Evolutionary conservation across 2,888 invertebrate species (phyloP).

Genomic region (Tipula lateralis): DNA sequence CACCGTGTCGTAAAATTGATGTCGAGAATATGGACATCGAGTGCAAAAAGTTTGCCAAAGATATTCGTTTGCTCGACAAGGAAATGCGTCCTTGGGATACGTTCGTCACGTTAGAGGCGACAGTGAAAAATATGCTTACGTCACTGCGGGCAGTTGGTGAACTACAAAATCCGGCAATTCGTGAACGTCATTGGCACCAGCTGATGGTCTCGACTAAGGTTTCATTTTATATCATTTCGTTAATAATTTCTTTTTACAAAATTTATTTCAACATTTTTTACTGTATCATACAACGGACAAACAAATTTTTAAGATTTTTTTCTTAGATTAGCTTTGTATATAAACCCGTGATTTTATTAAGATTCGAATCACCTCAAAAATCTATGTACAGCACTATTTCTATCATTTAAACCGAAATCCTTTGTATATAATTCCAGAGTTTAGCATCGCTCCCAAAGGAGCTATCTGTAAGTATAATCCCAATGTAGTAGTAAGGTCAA

Average conservation of each 20-base stretch:
- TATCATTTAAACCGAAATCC: slow-evolving; percentile 43
- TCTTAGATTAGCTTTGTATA: neutral
- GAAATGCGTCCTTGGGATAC: slow-evolving; percentile 95
- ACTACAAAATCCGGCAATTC: slow-evolving; percentile 91
- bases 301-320: neutral
- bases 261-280: neutral
- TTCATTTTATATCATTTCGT: slow-evolving; percentile 37
- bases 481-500: neutral
- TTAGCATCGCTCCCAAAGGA: slow-evolving; percentile 75
- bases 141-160: slow-evolving; percentile 92
- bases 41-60: slow-evolving; percentile 96
- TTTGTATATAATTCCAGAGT: slow-evolving; percentile 60
- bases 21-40: slow-evolving; percentile 99
- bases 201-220: slow-evolving; percentile 95
- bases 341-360: neutral
- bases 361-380: neutral
- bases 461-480: slow-evolving; percentile 63
- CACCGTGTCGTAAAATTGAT: slow-evolving; percentile 94
- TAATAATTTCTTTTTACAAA: neutral
- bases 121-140: slow-evolving; percentile 93
- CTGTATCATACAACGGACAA: slow-evolving; percentile 25
- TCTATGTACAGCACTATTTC: slow-evolving; percentile 25
- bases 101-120: slow-evolving; percentile 79
- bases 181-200: slow-evolving; percentile 95
- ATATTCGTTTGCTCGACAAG: slow-evolving; percentile 85